phyloP scores from a whole-genome alignment of 2,888 invertebrate species.

The Drosophila maculinotata region DNA sequence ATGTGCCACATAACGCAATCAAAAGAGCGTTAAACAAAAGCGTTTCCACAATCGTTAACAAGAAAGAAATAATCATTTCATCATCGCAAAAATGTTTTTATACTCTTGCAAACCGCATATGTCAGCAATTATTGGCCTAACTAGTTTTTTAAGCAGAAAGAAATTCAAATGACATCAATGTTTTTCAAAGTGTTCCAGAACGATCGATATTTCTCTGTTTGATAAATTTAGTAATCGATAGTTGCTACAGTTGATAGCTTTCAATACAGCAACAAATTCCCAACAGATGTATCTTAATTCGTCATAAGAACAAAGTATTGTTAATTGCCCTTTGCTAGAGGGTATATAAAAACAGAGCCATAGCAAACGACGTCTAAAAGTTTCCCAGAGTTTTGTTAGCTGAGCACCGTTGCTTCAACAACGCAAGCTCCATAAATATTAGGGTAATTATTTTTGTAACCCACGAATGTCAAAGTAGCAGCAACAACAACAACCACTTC shows the following conservation, averaged over 20 bases:
- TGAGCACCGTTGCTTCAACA: constrained; percentile 10
- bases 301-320: too few relatives aligned
- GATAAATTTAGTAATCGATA: too few relatives aligned
- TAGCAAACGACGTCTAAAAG: constrained; percentile 3
- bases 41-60: constrained; percentile 42
- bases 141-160: constrained; percentile 11
- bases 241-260: too few relatives aligned
- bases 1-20: constrained; percentile 41
- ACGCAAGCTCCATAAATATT: constrained; percentile 56
- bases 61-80: constrained; percentile 28
- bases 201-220: too few relatives aligned
- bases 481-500: constrained; percentile 28
- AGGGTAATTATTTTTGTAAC: constrained; percentile 70
- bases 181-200: too few relatives aligned
- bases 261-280: too few relatives aligned
- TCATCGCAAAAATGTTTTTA: constrained; percentile 10
- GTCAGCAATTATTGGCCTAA: constrained; percentile 19
- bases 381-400: constrained; percentile 27
- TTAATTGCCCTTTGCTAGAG: too few relatives aligned
- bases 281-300: too few relatives aligned
- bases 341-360: constrained; percentile 1
- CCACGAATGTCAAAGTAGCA: constrained; percentile 71
- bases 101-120: constrained; percentile 17
- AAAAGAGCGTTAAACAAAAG: constrained; percentile 52
- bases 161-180: too few relatives aligned